These are phyloP conservation scores for Copidosoma aretas DNA, from an alignment of 2,888 invertebrate genomes.

Conservation along the genomic window DNA sequence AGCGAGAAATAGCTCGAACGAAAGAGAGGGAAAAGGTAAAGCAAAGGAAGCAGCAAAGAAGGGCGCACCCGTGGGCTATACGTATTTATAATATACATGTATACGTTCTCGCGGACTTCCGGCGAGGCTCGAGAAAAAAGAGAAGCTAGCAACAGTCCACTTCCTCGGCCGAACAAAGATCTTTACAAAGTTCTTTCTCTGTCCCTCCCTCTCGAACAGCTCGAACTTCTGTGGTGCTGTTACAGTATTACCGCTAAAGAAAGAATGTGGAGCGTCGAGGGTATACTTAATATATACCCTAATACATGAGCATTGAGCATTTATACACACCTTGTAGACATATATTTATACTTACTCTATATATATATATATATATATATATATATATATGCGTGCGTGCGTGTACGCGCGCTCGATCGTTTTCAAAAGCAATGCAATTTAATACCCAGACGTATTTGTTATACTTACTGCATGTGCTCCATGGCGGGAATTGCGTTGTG, in stretches of 20 bases:
- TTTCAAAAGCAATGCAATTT: conserved; percentile 39
- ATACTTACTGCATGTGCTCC: neutral
- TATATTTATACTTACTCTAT: too few relatives aligned
- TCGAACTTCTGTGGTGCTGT: too few relatives aligned
- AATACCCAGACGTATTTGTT: conserved; percentile 24
- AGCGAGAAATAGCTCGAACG: conserved; percentile 37
- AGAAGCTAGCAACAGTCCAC: conserved; percentile 43
- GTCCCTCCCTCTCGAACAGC: conserved; percentile 46
- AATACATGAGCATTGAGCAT: too few relatives aligned
- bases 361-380: too few relatives aligned
- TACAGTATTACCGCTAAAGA: too few relatives aligned
- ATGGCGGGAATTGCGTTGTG: neutral
- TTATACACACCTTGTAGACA: too few relatives aligned
- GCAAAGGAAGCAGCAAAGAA: conserved; percentile 1
- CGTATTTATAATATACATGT: conserved; percentile 24
- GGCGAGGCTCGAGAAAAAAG: conserved; percentile 20
- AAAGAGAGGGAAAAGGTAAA: conserved; percentile 17
- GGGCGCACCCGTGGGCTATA: conserved; percentile 29
- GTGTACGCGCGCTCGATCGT: conserved; percentile 15
- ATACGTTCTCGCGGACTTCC: conserved; percentile 33
- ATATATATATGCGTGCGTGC: neutral
- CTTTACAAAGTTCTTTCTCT: conserved; percentile 51
- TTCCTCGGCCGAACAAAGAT: conserved; percentile 58
- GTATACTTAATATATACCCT: too few relatives aligned
- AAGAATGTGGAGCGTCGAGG: too few relatives aligned